Base-by-base conservation (phyloP, 2,888 invertebrate genomes). In the Eupithecia pulchellata region DNA sequence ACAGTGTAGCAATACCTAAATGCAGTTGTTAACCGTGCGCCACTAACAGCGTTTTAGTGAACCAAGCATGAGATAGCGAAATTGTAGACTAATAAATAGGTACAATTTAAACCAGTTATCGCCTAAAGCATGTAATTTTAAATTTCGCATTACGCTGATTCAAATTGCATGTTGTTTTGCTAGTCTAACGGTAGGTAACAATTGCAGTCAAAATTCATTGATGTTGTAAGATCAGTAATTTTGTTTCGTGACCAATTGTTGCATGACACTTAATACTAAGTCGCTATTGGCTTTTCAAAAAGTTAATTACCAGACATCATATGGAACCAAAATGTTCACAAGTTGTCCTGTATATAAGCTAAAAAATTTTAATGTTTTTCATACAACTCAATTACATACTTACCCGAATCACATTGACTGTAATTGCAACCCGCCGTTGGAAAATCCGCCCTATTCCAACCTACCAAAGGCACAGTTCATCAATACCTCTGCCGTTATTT, bases 401-500 rank as follows among this genome's bases (percentile, higher is more conserved):
- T n/a, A 17, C 29, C 29, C 3, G 14, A 57, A 57, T 2, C 29
- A 3, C 14, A 27, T 29, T 2, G 61, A 61, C 61, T 36, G 61
- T 61, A 61, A 34, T 32, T 34, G 61, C 61, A 61, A 61, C 34
- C 5, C 6, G 8, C 32, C 25, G 32, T 61, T 61, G 11, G 61
- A 61, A 34, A 25, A n/a, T 34, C 34, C 8, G 61, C 61, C 61
- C 61, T 20, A 60, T 60, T 61, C n/a, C 61, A 32, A 34, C 34
- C 34, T 20, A 30, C 14, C 4, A 20, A 64, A 20, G 13, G 14
- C 60, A 47, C 34, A 61, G 57, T 36, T 72, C 68, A 72, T 72
- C 72, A 72, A 68, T 72, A 72, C 67, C 34, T 39, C 14, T 68
- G 60, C 52, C 39, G 20, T n/a, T 62, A 42, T 42, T 61, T 73